Percentiles rank a stretch among this genome's conserved stretches.
Conservation (phyloP, 2,113 vertebrate species). For the Cathartes aura region DNA sequence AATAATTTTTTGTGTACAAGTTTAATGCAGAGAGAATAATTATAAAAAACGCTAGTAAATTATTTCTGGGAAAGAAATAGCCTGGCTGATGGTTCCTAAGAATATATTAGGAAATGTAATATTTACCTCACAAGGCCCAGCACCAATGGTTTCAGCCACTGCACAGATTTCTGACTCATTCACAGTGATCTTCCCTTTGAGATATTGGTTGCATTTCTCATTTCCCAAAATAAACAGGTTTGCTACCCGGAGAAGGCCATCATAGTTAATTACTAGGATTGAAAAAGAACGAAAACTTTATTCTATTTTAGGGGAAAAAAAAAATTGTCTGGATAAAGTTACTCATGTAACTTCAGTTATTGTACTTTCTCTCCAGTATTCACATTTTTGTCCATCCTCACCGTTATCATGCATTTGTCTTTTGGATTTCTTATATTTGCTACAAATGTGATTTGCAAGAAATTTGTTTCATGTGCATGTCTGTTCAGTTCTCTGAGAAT, state of each 20-base stretch:
- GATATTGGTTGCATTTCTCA: conserved; percentile 87
- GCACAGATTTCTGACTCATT: conserved; percentile 94
- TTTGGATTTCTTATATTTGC: not conserved
- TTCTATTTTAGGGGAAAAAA: not conserved
- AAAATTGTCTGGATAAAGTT: not conserved
- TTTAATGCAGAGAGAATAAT: not conserved
- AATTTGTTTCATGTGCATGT: not conserved
- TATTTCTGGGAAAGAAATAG: not conserved
- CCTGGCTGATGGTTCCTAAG: not conserved
- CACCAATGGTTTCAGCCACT: conserved; percentile 84
- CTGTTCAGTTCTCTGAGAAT: not conserved
- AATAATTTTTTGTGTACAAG: not conserved
- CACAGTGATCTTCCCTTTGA: conserved; percentile 88
- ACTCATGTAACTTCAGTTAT: not conserved
- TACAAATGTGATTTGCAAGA: not conserved
- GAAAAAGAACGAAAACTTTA: not conserved
- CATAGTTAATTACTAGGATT: conserved; percentile 84
- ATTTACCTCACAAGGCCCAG: conserved; percentile 96
- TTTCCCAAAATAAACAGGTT: conserved; percentile 88
- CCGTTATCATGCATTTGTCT: not conserved
- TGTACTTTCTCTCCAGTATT: not conserved
- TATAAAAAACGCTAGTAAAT: not conserved
- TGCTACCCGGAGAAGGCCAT: conserved; percentile 87
- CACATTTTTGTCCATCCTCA: not conserved
- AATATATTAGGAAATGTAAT: not conserved